phyloP scores from a whole-genome alignment of 2,113 vertebrate genomes.

The Camelus dromedarius region DNA sequence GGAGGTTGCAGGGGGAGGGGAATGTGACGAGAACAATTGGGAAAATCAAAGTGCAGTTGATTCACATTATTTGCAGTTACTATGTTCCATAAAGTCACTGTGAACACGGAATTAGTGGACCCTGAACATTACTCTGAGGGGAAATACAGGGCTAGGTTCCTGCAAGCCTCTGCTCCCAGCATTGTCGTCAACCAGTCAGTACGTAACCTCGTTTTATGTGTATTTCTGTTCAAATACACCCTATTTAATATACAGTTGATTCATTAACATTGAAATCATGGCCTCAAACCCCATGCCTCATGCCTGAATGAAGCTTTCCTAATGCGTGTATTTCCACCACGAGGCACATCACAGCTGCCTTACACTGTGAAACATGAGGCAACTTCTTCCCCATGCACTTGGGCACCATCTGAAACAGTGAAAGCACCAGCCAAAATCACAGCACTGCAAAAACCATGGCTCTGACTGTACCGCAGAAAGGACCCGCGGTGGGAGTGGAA shows the following conservation, averaged over 20 bases:
- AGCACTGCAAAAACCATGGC: neutral
- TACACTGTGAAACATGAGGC: no score
- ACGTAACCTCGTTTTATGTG: neutral
- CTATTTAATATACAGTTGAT: neutral
- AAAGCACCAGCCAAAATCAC: neutral
- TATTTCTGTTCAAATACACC: neutral
- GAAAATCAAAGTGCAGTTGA: neutral
- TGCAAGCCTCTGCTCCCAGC: neutral
- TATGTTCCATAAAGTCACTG: neutral
- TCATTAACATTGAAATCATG: neutral
- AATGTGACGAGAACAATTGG: neutral
- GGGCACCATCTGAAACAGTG: neutral
- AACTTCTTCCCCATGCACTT: no score
- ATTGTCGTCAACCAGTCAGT: neutral
- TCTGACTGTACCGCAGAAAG: neutral
- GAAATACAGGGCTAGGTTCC: neutral
- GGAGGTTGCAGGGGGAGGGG: neutral
- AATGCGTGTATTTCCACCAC: accelerated
- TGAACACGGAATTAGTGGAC: neutral
- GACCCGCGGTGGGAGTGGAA: neutral
- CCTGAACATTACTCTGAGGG: accelerated
- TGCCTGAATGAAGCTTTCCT: neutral
- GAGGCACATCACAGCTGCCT: neutral
- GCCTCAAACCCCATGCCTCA: accelerated
- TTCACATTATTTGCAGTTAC: accelerated